phyloP scores from a whole-genome alignment of 2,888 invertebrate genomes.

The Panzeria rudis region DNA sequence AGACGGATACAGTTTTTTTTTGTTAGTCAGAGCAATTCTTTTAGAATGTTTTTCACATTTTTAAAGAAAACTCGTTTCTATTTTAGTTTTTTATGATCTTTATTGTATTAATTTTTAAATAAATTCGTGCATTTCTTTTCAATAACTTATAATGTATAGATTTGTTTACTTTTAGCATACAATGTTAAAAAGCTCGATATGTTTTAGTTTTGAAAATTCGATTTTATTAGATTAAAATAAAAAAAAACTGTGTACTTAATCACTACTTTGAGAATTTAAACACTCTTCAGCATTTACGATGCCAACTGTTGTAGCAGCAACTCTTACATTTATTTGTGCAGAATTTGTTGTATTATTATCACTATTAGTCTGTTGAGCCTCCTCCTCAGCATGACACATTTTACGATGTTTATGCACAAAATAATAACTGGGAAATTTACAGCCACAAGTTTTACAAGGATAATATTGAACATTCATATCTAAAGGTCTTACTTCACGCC shows the following conservation, averaged over 20 bases:
- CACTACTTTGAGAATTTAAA: slow-evolving; percentile 52
- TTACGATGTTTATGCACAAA: slow-evolving; percentile 96
- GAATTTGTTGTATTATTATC: slow-evolving; percentile 33
- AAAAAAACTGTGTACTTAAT: slow-evolving; percentile 6
- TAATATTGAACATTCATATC: slow-evolving; percentile 95
- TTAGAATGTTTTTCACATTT: neutral
- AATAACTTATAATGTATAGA: slow-evolving; percentile 5
- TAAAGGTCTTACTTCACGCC: slow-evolving; percentile 87
- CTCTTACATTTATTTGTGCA: slow-evolving; percentile 46
- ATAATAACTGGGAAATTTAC: slow-evolving; percentile 96
- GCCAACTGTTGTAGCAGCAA: neutral
- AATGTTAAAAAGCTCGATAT: slow-evolving; percentile 70
- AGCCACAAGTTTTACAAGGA: slow-evolving; percentile 96
- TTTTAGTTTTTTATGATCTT: slow-evolving; percentile 28
- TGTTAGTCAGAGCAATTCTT: too few species aligned
- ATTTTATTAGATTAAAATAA: neutral
- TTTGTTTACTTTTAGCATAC: slow-evolving; percentile 55
- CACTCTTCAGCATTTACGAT: slow-evolving; percentile 16
- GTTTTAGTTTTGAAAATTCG: slow-evolving; percentile 33
- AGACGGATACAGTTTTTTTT: too few species aligned
- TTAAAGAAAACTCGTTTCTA: neutral
- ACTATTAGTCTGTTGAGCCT: slow-evolving; percentile 62
- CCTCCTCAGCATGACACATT: slow-evolving; percentile 89
- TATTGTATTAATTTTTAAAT: slow-evolving; percentile 36
- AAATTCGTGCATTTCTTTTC: slow-evolving; percentile 70